These are phyloP conservation scores for Siniperca undulata DNA, from an alignment of 2,797 vertebrate genomes.

Conservation along the genomic window DNA sequence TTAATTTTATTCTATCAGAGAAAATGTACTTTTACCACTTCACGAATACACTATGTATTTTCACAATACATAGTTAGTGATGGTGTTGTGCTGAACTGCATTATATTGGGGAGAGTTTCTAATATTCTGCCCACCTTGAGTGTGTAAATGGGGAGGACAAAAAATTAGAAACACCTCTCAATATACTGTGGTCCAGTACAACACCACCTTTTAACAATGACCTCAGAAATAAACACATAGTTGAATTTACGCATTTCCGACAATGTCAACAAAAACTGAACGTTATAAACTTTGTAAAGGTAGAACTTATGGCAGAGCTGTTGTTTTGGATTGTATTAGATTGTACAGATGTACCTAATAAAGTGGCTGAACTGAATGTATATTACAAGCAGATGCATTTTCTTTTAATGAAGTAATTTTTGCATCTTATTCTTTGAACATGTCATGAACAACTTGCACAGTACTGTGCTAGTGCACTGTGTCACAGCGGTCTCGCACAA, in stretches of 20 bases:
- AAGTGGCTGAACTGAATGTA: neutral
- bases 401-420: neutral
- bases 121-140: neutral
- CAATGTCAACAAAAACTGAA: neutral
- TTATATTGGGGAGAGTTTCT: neutral
- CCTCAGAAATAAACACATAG: neutral
- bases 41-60: no score
- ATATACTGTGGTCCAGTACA: no score
- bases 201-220: neutral
- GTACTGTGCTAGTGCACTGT: neutral
- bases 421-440: neutral
- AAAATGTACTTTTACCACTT: neutral
- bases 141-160: neutral
- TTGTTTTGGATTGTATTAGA: neutral
- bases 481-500: slow-evolving; percentile 22
- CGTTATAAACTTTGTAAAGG: no score
- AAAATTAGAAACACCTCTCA: no score
- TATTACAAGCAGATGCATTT: neutral
- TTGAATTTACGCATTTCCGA: neutral
- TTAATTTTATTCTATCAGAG: neutral
- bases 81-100: no score
- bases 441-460: neutral
- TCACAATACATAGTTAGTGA: no score
- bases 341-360: neutral
- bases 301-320: neutral